A percentile compares a stretch with the other conserved stretches of the same genome.
These are phyloP conservation scores for Oreochromis niloticus DNA, from an alignment of 2,113 vertebrate species.

Conservation along the genomic window DNA sequence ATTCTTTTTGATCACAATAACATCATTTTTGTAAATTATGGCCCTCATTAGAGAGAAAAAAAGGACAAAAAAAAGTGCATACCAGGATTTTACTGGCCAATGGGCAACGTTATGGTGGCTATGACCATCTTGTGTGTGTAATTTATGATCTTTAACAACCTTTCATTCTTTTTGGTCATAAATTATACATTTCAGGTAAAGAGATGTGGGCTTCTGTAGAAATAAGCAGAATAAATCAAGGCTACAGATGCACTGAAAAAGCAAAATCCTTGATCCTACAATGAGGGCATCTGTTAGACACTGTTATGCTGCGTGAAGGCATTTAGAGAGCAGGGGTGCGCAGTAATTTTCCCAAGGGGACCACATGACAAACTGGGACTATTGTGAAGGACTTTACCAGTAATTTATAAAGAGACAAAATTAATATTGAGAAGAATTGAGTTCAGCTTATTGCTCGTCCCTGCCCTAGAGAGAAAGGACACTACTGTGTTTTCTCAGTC, in stretches of 20 bases:
- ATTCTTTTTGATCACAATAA: accelerated
- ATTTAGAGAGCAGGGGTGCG: not conserved
- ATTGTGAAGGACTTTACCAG: not conserved
- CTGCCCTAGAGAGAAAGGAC: not conserved
- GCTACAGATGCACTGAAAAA: not conserved
- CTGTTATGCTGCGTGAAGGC: not conserved
- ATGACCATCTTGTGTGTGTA: not conserved
- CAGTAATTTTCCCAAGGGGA: not conserved
- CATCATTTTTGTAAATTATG: not conserved
- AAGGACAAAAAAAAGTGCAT: not conserved
- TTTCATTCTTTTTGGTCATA: not conserved
- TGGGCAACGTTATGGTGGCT: not conserved
- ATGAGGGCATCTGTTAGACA: not conserved
- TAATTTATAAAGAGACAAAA: not conserved
- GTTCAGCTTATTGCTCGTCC: not conserved
- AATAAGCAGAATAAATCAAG: not conserved
- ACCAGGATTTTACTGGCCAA: not conserved
- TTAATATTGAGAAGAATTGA: not conserved
- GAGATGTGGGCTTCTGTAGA: not conserved
- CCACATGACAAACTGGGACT: not conserved
- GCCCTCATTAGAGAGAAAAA: not conserved
- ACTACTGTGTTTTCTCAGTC: accelerated
- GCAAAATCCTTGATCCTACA: not conserved
- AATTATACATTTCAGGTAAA: not conserved
- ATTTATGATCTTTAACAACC: not conserved